Base-by-base conservation (phyloP, 2,888 invertebrate genomes). In the Drosophila borealis region DNA sequence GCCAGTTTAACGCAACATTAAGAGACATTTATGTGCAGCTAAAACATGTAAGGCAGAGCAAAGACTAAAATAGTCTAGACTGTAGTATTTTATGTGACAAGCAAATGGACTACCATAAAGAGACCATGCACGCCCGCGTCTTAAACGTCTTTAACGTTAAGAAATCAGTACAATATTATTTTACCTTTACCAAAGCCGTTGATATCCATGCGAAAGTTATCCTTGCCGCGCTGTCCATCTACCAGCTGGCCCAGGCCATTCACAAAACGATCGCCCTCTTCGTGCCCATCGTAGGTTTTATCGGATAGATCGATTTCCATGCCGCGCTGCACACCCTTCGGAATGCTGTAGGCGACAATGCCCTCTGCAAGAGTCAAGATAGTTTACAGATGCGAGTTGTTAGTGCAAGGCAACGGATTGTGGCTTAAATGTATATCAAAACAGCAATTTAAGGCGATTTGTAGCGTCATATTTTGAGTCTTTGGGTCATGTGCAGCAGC, bases 201-300 rank as follows among this genome's bases (percentile, higher is more conserved):
- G 81, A 93, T 92, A 91, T 95, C 95, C 53, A 94, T 93, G 73
- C 94, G 93, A 93, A 96, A 96, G 93, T 96, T 96, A 90, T 95
- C 95, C 74, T 94, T 94, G 63, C 96, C 96, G 81, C 94, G 94
- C 80, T 95, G 94, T 4, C 96, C 96, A 91, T 97, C 96, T 45
- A 95, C 94, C 78, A 97, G 93, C 92, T 96, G 96, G 64, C 97
- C 97, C 48, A 97, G 93, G 37, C 97, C 97, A 63, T 94, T 94
- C 63, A 94, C 94, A 81, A 94, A 93, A 74, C 94, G 93, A 80
- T 94, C 94, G 68, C 92, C 93, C 79, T 94, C 94, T 81, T 95
- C 94, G 59, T 93, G 92, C 9, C 96, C 96, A 92, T 97, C 97
- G 92, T 96, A 97, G 39, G 95, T 96, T 80, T 94, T 94, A 93